These are phyloP conservation scores for Aporrectodea caliginosa DNA, from an alignment of 1,140 invertebrate genomes.

Conservation along the genomic window DNA sequence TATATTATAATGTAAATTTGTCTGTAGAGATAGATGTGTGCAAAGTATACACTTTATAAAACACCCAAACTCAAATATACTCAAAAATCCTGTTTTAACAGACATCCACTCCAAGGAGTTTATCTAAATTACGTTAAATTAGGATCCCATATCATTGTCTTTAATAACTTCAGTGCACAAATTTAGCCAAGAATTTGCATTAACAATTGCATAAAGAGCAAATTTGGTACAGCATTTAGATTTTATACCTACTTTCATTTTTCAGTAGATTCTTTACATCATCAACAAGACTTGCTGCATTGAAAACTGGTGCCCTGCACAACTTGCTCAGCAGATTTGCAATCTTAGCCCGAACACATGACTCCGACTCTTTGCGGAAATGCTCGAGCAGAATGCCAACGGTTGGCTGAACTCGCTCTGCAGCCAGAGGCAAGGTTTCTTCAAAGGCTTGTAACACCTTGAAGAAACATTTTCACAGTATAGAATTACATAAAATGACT, in stretches of 20 bases:
- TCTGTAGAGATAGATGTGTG: too few relatives aligned
- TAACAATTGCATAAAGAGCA: too few relatives aligned
- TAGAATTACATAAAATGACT: too few relatives aligned
- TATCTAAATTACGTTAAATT: too few relatives aligned
- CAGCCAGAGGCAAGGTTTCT: background rate
- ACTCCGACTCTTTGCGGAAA: background rate
- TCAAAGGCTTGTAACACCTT: background rate
- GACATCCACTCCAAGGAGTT: too few relatives aligned
- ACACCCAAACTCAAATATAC: too few relatives aligned
- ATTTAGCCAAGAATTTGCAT: too few relatives aligned
- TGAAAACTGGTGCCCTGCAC: background rate
- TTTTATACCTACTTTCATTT: background rate
- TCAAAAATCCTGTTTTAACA: too few relatives aligned
- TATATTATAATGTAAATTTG: too few relatives aligned
- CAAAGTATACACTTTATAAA: too few relatives aligned
- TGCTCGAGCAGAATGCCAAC: background rate
- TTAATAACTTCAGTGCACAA: too few relatives aligned
- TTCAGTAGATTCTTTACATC: background rate
- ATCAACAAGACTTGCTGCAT: background rate
- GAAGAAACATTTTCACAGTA: background rate
- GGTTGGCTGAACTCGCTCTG: background rate
- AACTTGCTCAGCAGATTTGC: background rate
- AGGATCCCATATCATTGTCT: too few relatives aligned
- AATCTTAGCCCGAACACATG: background rate
- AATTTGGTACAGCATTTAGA: background rate